A percentile compares a stretch with the other conserved stretches of the same genome.
These are phyloP conservation scores for Philonicus albiceps DNA, from an alignment of 2,888 invertebrate species.

Conservation along the genomic window DNA sequence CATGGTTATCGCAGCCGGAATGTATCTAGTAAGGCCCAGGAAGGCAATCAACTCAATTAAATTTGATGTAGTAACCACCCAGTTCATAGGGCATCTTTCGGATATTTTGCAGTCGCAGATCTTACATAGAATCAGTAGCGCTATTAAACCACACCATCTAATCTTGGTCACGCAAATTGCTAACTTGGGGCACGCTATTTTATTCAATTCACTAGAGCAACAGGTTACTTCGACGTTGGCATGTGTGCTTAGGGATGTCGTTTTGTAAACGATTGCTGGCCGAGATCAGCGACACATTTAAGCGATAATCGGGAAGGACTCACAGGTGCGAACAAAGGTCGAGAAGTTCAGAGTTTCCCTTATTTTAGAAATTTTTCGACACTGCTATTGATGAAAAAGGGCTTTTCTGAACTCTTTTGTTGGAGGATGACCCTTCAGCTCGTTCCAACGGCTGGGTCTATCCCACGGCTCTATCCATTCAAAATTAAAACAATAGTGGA, in stretches of 20 bases:
- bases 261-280: not conserved
- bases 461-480: not conserved
- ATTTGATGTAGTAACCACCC: not conserved
- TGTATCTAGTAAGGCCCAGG: not conserved
- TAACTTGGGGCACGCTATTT: slow-evolving; percentile 7
- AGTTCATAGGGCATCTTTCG: not conserved
- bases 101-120: not conserved
- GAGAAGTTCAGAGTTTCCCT: not conserved
- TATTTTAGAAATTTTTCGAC: not conserved
- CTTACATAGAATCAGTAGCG: not conserved
- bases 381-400: not conserved
- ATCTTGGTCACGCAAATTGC: slow-evolving; percentile 19
- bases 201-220: not conserved
- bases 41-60: not conserved
- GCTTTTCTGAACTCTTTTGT: not conserved
- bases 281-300: not conserved
- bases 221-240: not conserved
- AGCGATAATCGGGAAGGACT: not conserved
- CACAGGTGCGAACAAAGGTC: not conserved
- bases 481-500: not conserved
- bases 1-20: not conserved
- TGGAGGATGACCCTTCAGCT: not conserved
- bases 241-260: not conserved
- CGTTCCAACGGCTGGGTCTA: not conserved
- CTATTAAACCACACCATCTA: not conserved